phyloP scores from a whole-genome alignment of 2,797 vertebrate genomes.

The Eidolon dupreanum region DNA sequence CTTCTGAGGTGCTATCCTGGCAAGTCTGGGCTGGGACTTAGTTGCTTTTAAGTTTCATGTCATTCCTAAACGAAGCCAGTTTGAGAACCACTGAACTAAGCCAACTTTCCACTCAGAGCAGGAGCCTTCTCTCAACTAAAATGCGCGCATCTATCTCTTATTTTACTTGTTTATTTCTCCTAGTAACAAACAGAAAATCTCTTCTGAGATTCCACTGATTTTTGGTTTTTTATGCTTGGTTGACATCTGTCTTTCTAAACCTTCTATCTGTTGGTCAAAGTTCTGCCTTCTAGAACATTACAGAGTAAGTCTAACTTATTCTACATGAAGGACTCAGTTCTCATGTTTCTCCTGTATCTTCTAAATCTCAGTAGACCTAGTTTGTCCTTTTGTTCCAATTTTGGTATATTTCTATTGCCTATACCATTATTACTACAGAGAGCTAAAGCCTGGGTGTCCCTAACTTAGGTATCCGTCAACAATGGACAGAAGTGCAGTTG shows the following conservation, averaged over 20 bases:
- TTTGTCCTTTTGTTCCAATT: not conserved
- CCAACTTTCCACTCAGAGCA: not conserved
- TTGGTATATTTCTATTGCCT: not conserved
- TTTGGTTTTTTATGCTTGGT: not conserved
- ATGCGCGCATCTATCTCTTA: not conserved
- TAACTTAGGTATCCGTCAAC: not conserved
- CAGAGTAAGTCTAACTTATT: not conserved
- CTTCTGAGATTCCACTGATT: not conserved
- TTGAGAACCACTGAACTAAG: not conserved
- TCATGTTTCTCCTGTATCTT: not conserved
- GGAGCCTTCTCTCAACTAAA: not conserved
- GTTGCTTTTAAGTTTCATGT: not conserved
- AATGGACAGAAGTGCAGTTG: not conserved
- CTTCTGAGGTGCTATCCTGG: not conserved
- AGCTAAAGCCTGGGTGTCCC: not conserved
- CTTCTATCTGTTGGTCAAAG: not conserved
- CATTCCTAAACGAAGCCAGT: slow-evolving; percentile 1
- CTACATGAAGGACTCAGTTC: not conserved
- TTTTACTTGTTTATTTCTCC: not conserved
- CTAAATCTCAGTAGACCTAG: not conserved
- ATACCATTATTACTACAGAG: not conserved
- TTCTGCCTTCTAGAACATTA: not conserved
- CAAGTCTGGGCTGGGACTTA: not conserved
- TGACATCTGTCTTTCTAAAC: not conserved
- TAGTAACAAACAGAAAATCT: not conserved